Conservation (phyloP, 2,113 vertebrate genomes). For the Rhinolophus ferrumequinum region DNA sequence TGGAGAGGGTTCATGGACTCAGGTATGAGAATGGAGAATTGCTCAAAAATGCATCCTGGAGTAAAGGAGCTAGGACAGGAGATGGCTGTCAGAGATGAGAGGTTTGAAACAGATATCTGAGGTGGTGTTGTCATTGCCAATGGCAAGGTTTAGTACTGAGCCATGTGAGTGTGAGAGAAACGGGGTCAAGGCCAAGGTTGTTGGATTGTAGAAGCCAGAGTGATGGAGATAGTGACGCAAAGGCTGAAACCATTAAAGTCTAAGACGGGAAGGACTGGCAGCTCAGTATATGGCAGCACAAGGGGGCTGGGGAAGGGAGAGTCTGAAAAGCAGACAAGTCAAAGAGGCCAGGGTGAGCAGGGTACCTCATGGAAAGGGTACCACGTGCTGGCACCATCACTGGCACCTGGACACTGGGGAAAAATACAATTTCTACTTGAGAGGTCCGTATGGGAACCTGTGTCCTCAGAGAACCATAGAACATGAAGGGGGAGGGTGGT, state of each 20-base stretch:
- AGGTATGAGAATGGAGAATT: neutral
- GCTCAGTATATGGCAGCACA: neutral
- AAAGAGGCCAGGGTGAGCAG: neutral
- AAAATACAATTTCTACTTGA: neutral
- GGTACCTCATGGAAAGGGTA: no score
- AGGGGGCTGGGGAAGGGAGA: neutral
- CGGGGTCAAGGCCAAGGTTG: neutral
- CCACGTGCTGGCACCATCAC: rapidly evolving
- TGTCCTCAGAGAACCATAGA: neutral
- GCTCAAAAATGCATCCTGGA: neutral
- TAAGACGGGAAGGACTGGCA: neutral
- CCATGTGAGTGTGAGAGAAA: neutral
- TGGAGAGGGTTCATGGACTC: neutral
- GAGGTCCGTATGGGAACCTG: neutral
- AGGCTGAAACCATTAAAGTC: neutral
- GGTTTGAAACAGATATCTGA: neutral
- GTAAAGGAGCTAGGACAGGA: neutral
- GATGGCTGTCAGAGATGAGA: neutral
- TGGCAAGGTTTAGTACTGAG: neutral
- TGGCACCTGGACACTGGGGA: rapidly evolving
- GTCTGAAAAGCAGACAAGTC: neutral
- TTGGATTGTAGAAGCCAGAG: neutral
- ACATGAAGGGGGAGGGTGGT: neutral
- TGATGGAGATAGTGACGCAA: neutral
- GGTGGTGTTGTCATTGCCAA: neutral